These are phyloP conservation scores for Polylopha cassiicola DNA, from an alignment of 2,888 invertebrate genomes.

Conservation along the genomic window DNA sequence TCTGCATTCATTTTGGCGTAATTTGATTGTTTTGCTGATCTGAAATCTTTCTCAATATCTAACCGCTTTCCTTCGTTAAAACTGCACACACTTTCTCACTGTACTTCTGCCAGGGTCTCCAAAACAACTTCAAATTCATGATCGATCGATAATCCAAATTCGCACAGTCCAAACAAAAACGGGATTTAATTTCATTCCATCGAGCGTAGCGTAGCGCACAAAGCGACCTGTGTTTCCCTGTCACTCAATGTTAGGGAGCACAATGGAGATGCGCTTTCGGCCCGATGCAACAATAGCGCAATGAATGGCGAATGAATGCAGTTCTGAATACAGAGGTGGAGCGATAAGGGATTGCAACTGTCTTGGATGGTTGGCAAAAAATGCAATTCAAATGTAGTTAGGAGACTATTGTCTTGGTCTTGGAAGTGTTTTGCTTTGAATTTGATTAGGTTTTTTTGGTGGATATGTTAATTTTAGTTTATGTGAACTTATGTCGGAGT, in stretches of 20 bases:
- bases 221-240: slow-evolving; percentile 48
- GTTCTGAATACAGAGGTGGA: slow-evolving; percentile 37
- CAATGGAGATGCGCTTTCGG: slow-evolving; percentile 53
- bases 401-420: too few species aligned
- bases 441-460: too few species aligned
- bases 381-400: slow-evolving; percentile 24
- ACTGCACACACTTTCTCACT: too few species aligned
- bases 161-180: neutral
- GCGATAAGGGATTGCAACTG: slow-evolving; percentile 55
- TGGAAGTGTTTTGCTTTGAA: slow-evolving; percentile 4
- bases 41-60: too few species aligned
- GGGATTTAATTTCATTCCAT: slow-evolving; percentile 22
- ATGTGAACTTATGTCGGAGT: too few species aligned
- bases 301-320: slow-evolving; percentile 39
- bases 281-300: slow-evolving; percentile 49
- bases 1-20: too few species aligned
- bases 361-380: slow-evolving; percentile 42
- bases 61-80: too few species aligned
- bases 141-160: slow-evolving; percentile 9
- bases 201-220: slow-evolving; percentile 34
- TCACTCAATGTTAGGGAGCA: slow-evolving; percentile 51
- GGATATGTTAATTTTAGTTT: too few species aligned
- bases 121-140: neutral
- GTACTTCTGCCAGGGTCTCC: neutral
- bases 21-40: too few species aligned